Conservation (phyloP, 2,888 invertebrate species). For the Harpagoxenus sublaevis region DNA sequence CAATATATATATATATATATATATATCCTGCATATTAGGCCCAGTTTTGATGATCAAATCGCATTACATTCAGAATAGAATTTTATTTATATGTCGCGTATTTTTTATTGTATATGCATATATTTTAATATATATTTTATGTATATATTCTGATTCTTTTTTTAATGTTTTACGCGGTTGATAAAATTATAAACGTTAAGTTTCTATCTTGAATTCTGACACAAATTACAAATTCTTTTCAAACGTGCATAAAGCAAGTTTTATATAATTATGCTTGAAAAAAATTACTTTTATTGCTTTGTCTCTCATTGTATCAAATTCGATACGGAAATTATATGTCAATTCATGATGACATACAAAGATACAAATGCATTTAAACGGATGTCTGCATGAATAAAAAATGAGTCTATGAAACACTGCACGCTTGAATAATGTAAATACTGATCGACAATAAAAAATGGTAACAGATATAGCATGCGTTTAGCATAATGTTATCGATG, state of each 20-base stretch:
- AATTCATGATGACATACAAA: not conserved
- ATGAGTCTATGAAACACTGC: not conserved
- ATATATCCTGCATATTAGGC: not conserved
- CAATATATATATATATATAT: not conserved
- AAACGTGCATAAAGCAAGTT: not conserved
- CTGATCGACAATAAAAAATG: not conserved
- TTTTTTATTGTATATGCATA: not conserved
- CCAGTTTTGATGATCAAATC: not conserved
- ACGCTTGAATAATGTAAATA: not conserved
- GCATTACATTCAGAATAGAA: not conserved
- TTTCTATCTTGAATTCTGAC: not conserved
- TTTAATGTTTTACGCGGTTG: not conserved
- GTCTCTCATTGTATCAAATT: not conserved
- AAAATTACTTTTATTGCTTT: not conserved
- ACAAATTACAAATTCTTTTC: not conserved
- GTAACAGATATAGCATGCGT: not conserved
- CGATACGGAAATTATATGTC: not conserved
- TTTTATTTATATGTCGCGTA: not conserved
- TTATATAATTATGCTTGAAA: not conserved
- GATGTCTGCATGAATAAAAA: not conserved
- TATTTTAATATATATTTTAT: slow-evolving; percentile 10
- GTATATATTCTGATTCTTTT: not conserved
- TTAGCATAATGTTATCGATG: not conserved
- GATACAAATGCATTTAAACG: not conserved
- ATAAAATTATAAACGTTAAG: not conserved